Conservation (phyloP, 2,797 vertebrate species). For the Lates japonicus region DNA sequence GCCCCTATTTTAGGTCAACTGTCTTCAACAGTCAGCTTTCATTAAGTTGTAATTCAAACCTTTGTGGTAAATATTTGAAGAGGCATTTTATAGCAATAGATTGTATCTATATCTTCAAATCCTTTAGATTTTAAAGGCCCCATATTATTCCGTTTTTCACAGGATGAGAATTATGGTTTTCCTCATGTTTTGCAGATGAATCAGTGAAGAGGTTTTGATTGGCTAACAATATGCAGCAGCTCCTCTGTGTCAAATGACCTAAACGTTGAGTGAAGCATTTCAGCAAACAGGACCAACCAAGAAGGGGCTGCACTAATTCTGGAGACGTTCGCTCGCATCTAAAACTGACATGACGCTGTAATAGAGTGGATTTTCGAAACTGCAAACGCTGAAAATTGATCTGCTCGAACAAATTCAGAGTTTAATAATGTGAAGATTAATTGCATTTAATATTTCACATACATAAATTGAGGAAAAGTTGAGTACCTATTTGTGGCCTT, state of each 20-base stretch:
- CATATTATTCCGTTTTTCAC: neutral
- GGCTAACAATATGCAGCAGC: neutral
- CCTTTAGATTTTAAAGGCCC: neutral
- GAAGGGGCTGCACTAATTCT: neutral
- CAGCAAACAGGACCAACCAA: neutral
- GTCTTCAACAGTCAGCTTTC: neutral
- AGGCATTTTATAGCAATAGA: neutral
- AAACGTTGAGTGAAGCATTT: neutral
- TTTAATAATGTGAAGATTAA: constrained; percentile 21
- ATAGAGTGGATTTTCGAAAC: neutral
- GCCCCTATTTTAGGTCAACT: neutral
- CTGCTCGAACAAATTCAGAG: constrained; percentile 11
- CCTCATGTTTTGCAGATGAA: constrained; percentile 20
- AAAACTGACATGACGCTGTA: neutral
- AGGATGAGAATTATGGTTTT: neutral
- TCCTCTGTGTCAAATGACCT: neutral
- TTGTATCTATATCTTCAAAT: neutral
- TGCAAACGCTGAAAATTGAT: constrained; percentile 7
- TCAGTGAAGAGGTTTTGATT: constrained; percentile 7
- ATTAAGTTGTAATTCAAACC: constrained; percentile 1
- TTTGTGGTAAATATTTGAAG: neutral
- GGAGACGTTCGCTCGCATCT: neutral
- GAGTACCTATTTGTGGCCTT: constrained; percentile 27
- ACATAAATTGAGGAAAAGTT: constrained; percentile 17
- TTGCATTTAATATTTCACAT: constrained; percentile 25